Conservation (phyloP, 2,888 invertebrate species). For the Drosophila lutescens region DNA sequence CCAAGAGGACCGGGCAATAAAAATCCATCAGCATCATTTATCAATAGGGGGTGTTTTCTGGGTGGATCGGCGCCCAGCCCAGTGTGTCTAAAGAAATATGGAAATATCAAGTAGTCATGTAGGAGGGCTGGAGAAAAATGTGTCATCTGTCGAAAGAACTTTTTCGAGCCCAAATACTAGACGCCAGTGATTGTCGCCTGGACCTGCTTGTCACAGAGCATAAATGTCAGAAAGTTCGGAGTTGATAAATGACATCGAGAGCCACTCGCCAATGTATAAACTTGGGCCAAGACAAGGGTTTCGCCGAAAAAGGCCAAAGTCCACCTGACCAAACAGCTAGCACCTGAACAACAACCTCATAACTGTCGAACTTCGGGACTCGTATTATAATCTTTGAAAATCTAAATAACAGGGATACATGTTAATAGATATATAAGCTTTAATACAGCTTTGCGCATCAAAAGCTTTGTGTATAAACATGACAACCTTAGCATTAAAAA, state of each 20-base stretch:
- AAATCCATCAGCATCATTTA: constrained; percentile 78
- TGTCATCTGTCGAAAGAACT: constrained; percentile 51
- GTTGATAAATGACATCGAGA: constrained; percentile 77
- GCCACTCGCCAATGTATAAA: constrained; percentile 47
- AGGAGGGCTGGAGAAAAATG: constrained; percentile 48
- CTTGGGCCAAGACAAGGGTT: constrained; percentile 13
- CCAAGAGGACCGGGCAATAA: constrained; percentile 56
- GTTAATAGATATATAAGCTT: too few relatives aligned
- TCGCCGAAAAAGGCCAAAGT: not conserved
- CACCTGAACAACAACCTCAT: constrained; percentile 1
- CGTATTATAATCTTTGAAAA: too few relatives aligned
- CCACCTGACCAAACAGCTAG: constrained; percentile 2
- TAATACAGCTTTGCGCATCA: too few relatives aligned
- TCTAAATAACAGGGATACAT: too few relatives aligned
- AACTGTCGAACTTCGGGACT: not conserved
- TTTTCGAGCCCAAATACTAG: constrained; percentile 31
- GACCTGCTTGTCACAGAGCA: constrained; percentile 55
- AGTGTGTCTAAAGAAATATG: constrained; percentile 37
- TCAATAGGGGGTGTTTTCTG: constrained; percentile 57
- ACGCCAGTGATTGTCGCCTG: constrained; percentile 26
- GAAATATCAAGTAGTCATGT: constrained; percentile 65
- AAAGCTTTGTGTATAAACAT: too few relatives aligned
- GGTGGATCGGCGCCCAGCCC: constrained; percentile 8
- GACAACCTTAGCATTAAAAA: too few relatives aligned
- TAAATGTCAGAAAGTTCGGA: constrained; percentile 77